These are phyloP conservation scores for Yponomeuta sedellus DNA, from an alignment of 2,888 invertebrate genomes.

Conservation along the genomic window DNA sequence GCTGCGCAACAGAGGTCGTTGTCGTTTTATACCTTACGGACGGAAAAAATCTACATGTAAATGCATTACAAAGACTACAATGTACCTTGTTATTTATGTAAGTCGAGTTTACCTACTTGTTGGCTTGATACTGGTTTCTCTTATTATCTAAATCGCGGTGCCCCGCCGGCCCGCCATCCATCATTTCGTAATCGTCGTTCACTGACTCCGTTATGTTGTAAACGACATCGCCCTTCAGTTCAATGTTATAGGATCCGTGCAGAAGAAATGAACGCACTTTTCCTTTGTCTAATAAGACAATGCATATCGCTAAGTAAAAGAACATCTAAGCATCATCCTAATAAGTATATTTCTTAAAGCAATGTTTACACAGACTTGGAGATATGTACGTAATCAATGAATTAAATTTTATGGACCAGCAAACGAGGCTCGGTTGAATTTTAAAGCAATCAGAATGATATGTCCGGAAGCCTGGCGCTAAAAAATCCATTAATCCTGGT, in stretches of 20 bases:
- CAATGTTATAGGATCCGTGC: slow-evolving; percentile 29
- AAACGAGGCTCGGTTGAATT: no score
- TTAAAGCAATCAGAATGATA: no score
- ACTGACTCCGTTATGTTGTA: slow-evolving; percentile 38
- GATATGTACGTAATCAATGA: no score
- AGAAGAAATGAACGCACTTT: slow-evolving; percentile 23
- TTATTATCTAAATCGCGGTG: slow-evolving; percentile 25
- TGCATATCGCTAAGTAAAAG: slow-evolving; percentile 24
- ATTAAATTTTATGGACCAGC: no score
- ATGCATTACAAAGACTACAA: neutral
- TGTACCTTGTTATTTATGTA: neutral
- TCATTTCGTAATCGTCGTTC: slow-evolving; percentile 39
- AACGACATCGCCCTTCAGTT: slow-evolving; percentile 32
- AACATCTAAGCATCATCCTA: neutral
- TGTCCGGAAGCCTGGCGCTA: no score
- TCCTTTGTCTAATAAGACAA: slow-evolving; percentile 21
- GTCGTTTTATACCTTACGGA: no score
- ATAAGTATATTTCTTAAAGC: neutral
- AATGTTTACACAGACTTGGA: neutral
- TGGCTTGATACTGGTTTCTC: slow-evolving; percentile 25
- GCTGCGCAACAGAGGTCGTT: no score
- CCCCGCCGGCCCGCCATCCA: slow-evolving; percentile 25
- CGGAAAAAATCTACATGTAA: no score
- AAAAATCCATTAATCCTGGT: no score
- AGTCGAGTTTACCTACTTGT: slow-evolving; percentile 27